phyloP scores from a whole-genome alignment of 2,888 invertebrate genomes.

The Heliconius cydno region DNA sequence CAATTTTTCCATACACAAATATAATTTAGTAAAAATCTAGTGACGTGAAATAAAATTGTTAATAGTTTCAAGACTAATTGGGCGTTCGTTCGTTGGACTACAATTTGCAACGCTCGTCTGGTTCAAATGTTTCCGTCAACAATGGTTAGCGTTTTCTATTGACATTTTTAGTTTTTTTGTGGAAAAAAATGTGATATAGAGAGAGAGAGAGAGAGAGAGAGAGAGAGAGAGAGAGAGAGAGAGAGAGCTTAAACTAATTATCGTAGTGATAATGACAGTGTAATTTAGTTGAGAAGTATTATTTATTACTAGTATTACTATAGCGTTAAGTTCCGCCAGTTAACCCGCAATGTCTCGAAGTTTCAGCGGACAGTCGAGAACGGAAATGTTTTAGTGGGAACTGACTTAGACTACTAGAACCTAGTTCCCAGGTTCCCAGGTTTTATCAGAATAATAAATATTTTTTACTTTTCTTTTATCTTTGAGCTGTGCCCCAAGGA shows the following conservation, averaged over 20 bases:
- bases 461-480: no score
- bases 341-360: no score
- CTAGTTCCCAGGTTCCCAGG: no score
- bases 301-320: no score
- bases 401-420: no score
- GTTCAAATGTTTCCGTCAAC: conserved; percentile 35
- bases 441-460: no score
- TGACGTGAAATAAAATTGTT: conserved; percentile 32
- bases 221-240: no score
- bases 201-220: no score
- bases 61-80: conserved; percentile 38
- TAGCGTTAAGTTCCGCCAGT: no score
- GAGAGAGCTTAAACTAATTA: neutral
- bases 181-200: neutral
- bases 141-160: conserved; percentile 18
- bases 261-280: neutral
- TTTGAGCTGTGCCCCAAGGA: no score
- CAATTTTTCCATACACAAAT: neutral
- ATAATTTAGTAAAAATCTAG: conserved; percentile 9
- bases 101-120: conserved; percentile 36
- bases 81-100: conserved; percentile 33
- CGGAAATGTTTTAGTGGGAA: no score
- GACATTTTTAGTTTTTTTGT: neutral
- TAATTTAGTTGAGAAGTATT: neutral
- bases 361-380: no score